Evolutionary conservation across 1,140 invertebrate species (phyloP), one percentile per base, ranked within the genome.

Genomic region (Heliconius eleuchia): DNA sequence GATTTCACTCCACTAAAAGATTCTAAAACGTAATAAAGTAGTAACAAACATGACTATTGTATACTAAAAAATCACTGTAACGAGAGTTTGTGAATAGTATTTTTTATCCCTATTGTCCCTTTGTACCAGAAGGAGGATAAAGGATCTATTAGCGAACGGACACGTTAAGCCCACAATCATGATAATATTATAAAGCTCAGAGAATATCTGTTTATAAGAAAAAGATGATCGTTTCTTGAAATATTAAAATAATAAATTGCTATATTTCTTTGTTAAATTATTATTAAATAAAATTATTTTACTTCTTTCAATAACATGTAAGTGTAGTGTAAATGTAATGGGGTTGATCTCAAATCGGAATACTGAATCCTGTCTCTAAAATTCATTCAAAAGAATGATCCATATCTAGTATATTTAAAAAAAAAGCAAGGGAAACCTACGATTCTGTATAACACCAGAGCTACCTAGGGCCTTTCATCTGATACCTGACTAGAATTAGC

Each of bases 141-240:
- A 70, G 60, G 27, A 11, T 71, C 34, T 60, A 78, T 73, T 78
- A 78, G 71, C 34, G 76, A 27, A 39, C 60, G 74, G 76, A 78
- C 76, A 71, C 76, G 76, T 73, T 78, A 46, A 78, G 71, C 71
- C 46, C 27, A 77, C 76, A 60, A 78, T 78, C 71, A 46, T 60
- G 71, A 73, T 60, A 18, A 37, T 50, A 73, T 78, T 60, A 78
- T 71, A 16, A 71, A 73, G 50, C 46, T 23, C 34, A n/a, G 19
- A 19, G 8, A 18, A 60, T 78, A 57, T 78, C 19, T 42, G 76
- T 23, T 66, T 11, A 66, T 9, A 30, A 66, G 2, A 66, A 66
- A 66, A 30, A 66, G 11, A 66, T 27, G 9, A 66, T 11, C n/a
- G 55, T 23, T 57, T 23, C 19, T 7, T 23, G 7, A 57, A 23